Percentiles rank a stretch among this genome's conserved stretches.
phyloP scores from a whole-genome alignment of 1,140 invertebrate species.

The Ips nitidus region DNA sequence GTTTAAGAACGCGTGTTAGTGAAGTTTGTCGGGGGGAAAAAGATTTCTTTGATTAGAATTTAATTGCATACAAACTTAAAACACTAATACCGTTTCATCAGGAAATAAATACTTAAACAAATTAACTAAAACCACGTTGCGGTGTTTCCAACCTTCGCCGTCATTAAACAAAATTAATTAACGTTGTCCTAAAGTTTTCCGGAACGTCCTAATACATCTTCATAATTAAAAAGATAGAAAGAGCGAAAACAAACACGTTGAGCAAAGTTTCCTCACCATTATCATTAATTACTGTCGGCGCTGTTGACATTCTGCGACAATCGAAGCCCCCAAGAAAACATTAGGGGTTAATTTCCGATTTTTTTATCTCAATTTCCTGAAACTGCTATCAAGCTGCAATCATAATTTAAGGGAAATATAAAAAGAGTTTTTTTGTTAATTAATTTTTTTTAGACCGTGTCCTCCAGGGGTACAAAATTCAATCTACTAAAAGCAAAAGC shows the following conservation, averaged over 20 bases:
- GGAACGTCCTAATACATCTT: not conserved
- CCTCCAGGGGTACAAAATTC: not conserved
- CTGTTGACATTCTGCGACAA: not conserved
- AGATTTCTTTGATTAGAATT: not conserved
- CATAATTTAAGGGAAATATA: not conserved
- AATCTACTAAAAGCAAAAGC: not conserved
- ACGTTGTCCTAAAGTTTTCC: not conserved
- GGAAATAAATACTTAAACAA: not conserved
- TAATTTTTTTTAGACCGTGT: not conserved
- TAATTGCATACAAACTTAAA: not conserved
- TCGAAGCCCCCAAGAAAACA: not conserved
- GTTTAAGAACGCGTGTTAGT: not conserved
- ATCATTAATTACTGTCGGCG: slow-evolving; percentile 2
- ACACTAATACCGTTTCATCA: not conserved
- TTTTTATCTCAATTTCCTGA: not conserved
- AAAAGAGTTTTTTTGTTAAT: not conserved
- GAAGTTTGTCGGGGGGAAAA: not conserved
- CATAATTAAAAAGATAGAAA: slow-evolving; percentile 1
- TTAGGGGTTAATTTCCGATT: not conserved
- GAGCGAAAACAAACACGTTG: not conserved
- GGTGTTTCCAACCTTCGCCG: too few relatives aligned
- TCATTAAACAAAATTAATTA: not conserved
- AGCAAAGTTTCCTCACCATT: not conserved
- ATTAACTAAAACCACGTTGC: too few relatives aligned
- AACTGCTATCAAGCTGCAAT: not conserved